Evolutionary conservation across 2,888 invertebrate species (phyloP).

Genomic region (Heliconius sara): DNA sequence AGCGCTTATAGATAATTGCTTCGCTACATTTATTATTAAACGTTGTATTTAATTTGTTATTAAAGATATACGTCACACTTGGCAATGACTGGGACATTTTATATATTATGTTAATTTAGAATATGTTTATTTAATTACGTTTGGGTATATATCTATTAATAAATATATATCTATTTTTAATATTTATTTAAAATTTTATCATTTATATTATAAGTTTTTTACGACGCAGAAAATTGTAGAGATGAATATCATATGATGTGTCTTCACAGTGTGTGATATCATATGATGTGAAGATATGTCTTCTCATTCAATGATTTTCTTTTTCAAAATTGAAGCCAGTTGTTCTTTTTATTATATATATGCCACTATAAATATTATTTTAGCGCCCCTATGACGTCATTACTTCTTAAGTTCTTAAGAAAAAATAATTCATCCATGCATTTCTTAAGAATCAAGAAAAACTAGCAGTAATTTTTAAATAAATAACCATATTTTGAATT

Average conservation of each 20-base stretch:
- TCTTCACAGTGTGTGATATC: no score
- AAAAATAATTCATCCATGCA: background rate
- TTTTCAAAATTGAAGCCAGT: no score
- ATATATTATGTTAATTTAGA: conserved; percentile 3
- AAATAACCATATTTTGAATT: background rate
- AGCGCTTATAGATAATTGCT: conserved; percentile 18
- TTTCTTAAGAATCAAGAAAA: background rate
- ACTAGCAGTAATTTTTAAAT: background rate
- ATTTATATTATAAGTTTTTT: no score
- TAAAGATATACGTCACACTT: background rate
- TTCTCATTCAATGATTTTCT: no score
- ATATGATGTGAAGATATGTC: no score
- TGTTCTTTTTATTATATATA: no score
- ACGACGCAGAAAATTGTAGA: no score
- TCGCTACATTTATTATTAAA: conserved; percentile 2
- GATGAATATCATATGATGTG: no score
- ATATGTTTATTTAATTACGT: background rate
- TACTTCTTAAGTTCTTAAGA: background rate
- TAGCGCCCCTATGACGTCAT: background rate
- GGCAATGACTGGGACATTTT: background rate
- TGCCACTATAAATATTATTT: no score
- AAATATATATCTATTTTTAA: no score
- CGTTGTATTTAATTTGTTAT: conserved; percentile 2
- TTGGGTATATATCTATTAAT: no score
- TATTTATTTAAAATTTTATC: no score